Conservation (phyloP, 1,140 invertebrate genomes). For the Rhynchophorus ferrugineus region DNA sequence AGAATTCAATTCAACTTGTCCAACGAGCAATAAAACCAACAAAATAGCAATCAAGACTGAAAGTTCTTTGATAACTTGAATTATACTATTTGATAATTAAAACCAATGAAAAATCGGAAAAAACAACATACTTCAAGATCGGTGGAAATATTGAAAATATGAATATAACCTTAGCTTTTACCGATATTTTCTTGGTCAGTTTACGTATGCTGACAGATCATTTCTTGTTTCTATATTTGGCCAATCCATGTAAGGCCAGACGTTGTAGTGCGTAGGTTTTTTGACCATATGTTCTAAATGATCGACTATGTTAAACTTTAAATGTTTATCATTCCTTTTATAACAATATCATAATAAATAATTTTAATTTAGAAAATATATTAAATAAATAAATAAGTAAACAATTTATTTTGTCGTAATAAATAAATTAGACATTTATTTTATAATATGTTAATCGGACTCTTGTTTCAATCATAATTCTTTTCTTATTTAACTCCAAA, state of each 20-base stretch:
- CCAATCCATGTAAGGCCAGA: neutral
- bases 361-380: neutral
- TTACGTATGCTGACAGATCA: too few relatives aligned
- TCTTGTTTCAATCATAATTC: neutral
- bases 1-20: too few relatives aligned
- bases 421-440: neutral
- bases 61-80: too few relatives aligned
- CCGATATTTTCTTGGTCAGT: too few relatives aligned
- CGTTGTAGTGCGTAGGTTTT: neutral
- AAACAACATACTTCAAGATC: too few relatives aligned
- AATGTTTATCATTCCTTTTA: neutral
- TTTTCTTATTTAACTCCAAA: too few relatives aligned
- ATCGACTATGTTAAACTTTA: neutral
- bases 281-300: neutral
- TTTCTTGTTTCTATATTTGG: neutral
- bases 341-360: neutral
- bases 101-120: too few relatives aligned
- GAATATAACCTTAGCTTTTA: too few relatives aligned
- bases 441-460: neutral
- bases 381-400: neutral
- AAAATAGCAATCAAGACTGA: too few relatives aligned
- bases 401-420: neutral
- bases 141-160: too few relatives aligned
- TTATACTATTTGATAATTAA: too few relatives aligned
- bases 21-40: too few relatives aligned